phyloP scores from a whole-genome alignment of 2,113 vertebrate species.

The Lichenostomus cassidix region DNA sequence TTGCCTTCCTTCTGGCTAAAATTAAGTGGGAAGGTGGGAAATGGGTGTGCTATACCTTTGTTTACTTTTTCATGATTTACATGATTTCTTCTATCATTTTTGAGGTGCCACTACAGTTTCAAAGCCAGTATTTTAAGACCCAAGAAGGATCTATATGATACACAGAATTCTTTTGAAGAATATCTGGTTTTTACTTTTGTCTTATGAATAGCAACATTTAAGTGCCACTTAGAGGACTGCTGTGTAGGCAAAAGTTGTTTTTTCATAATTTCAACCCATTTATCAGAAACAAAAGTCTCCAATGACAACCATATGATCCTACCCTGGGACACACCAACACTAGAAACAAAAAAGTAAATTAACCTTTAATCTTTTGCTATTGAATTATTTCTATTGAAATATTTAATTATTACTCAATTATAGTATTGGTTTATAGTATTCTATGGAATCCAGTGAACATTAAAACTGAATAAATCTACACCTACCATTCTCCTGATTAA shows the following conservation, averaged over 20 bases:
- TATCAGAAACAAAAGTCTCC: background rate
- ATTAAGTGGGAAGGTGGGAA: background rate
- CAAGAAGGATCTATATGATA: background rate
- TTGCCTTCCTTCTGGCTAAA: background rate
- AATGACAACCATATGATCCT: background rate
- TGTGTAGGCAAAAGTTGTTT: background rate
- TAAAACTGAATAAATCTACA: background rate
- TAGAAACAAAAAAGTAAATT: background rate
- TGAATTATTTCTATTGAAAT: background rate
- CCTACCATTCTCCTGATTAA: background rate
- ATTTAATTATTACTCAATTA: background rate
- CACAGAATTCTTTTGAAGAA: background rate
- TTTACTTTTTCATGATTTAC: background rate
- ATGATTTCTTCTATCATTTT: background rate
- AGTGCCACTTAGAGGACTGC: background rate
- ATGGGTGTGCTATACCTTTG: accelerated
- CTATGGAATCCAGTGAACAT: background rate
- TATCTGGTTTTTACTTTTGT: background rate
- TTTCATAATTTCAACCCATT: background rate
- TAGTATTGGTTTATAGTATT: background rate
- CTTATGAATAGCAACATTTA: background rate
- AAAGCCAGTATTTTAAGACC: background rate
- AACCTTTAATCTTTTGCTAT: background rate
- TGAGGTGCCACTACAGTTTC: background rate
- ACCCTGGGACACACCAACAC: background rate